These are phyloP conservation scores for Coelogynopora nodosa DNA, from an alignment of 2,888 invertebrate genomes.

Conservation along the genomic window DNA sequence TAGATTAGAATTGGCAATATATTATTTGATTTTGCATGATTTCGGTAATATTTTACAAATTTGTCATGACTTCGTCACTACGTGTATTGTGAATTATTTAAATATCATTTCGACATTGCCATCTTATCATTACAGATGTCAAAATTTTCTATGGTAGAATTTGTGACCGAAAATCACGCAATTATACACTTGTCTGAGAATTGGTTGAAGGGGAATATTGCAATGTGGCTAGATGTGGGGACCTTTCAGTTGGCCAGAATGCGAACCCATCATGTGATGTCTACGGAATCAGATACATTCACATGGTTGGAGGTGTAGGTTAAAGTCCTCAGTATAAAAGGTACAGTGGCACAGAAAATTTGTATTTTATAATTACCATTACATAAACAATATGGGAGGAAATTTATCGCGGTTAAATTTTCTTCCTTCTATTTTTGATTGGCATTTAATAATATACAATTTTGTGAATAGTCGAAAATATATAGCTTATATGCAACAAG, in stretches of 20 bases:
- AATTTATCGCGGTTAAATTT: too few species aligned
- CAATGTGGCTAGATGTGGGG: background rate
- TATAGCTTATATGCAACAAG: too few species aligned
- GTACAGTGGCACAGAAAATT: too few species aligned
- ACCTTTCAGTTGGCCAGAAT: background rate
- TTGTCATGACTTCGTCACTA: background rate
- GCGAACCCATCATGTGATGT: background rate
- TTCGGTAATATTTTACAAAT: background rate
- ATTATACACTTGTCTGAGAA: background rate
- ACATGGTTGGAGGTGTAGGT: background rate
- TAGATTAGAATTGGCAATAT: too few species aligned
- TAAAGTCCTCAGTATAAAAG: background rate
- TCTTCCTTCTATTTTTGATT: too few species aligned
- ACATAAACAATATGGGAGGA: too few species aligned
- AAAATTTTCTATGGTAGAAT: background rate
- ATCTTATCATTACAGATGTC: background rate
- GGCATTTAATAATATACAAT: too few species aligned
- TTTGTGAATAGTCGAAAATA: too few species aligned
- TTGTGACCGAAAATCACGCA: background rate
- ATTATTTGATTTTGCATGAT: background rate
- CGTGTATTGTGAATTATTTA: background rate
- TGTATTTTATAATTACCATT: too few species aligned
- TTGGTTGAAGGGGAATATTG: background rate
- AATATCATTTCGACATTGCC: background rate
- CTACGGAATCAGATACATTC: background rate